Evolutionary conservation across 1,140 invertebrate genomes (phyloP), one percentile per base, ranked within the genome.

Genomic region (Brachionus sp.): DNA sequence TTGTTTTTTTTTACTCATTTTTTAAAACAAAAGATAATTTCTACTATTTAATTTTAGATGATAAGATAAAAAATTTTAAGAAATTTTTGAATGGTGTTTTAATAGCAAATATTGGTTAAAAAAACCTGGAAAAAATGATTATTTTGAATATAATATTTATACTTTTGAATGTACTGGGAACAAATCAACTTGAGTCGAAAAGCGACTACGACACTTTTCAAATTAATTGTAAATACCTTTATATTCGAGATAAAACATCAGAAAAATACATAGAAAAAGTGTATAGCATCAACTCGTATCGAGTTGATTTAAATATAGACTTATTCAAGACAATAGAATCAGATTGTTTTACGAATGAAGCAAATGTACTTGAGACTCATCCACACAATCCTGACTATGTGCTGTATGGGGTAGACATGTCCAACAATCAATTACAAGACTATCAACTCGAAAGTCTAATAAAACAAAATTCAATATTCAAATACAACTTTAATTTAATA

Each of bases 381-480:
- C 66, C 66, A 12, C 13, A 37, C n/a, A 9, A 39, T n/a, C 66
- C 66, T 39, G 37, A 70, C 3, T 78, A 50, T 16, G 75, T 29
- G 19, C 23, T 78, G 1, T 78, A 37, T n/a, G 75, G 75, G 3
- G 25, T 78, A 13, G 75, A 78, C 46, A 23, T 78, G 33, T 57
- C 46, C 19, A 57, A 53, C 75, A 78, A 62, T 23, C 19, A 53
- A 7, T 25, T 78, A 6, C 16, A 78, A 6, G 75, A 78, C 12
- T 7, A 19, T 62, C 42, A 78, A n/a, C 42, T 78, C 23, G 75
- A 78, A 37, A 57, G 25, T 7, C n/a, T 78, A 57, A 53, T 78
- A 44, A 78, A 53, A 19, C 42, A 62, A 53, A 78, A 78, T 53
- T 37, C 44, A 46, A 19, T 62, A 35, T 62, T 78, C 42, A 78